Percentiles rank a stretch among this genome's conserved stretches.
Evolutionary conservation across 2,113 vertebrate species (phyloP).

Genomic region (Petrocephalus microphthalmus): DNA sequence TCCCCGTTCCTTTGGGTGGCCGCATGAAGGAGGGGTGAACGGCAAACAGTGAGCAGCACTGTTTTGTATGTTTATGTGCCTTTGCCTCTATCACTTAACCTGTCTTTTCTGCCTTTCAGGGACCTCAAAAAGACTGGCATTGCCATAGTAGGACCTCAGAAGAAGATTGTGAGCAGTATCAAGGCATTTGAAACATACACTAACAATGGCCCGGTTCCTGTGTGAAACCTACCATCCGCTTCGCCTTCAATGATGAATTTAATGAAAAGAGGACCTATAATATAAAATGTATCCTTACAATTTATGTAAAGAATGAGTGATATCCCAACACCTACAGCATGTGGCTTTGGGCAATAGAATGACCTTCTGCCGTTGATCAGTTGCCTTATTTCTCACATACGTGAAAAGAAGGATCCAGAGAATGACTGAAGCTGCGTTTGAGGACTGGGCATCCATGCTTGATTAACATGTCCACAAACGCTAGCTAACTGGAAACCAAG

Average conservation of each 20-base stretch:
- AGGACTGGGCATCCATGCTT: slow-evolving; percentile 23
- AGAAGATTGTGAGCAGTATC: slow-evolving; percentile 92
- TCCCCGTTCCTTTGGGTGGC: slow-evolving; percentile 5
- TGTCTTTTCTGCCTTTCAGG: slow-evolving; percentile 52
- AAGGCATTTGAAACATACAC: slow-evolving; percentile 89
- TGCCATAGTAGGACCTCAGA: slow-evolving; percentile 85
- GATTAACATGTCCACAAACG: background rate
- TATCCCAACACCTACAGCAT: slow-evolving; percentile 12
- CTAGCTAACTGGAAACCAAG: slow-evolving; percentile 17
- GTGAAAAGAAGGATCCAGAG: slow-evolving; percentile 12
- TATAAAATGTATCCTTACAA: slow-evolving; percentile 16
- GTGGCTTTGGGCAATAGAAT: slow-evolving; percentile 10
- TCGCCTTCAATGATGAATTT: slow-evolving; percentile 43
- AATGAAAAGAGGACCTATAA: slow-evolving; percentile 33
- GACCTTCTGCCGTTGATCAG: slow-evolving; percentile 41
- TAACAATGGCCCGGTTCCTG: slow-evolving; percentile 87
- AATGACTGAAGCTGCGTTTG: slow-evolving; percentile 5
- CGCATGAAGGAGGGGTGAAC: slow-evolving; percentile 28
- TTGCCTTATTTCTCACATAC: slow-evolving; percentile 56
- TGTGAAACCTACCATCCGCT: slow-evolving; percentile 63
- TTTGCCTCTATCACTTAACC: slow-evolving; percentile 31
- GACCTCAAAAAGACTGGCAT: slow-evolving; percentile 91
- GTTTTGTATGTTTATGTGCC: slow-evolving; percentile 39
- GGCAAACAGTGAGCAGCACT: slow-evolving; percentile 23
- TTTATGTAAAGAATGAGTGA: slow-evolving; percentile 22